These are phyloP conservation scores for Branchinecta lindahli DNA, from an alignment of 1,140 invertebrate genomes.

Conservation along the genomic window DNA sequence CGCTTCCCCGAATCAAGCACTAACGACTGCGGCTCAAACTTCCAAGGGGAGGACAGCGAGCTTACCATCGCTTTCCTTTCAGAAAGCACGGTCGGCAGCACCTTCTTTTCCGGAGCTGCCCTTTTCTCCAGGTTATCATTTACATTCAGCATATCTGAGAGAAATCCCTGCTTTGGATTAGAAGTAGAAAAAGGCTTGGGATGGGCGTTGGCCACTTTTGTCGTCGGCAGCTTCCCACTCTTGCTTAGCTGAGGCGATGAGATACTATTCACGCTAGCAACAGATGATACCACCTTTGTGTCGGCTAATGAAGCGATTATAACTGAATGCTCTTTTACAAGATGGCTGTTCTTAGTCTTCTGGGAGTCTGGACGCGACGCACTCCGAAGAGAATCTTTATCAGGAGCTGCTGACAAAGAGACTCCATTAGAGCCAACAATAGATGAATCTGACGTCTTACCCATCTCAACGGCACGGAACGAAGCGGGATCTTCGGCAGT, in stretches of 20 bases:
- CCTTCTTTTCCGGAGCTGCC: too few species aligned
- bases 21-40: neutral
- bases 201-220: neutral
- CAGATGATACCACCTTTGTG: neutral
- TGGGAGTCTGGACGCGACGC: neutral
- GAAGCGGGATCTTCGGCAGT: too few species aligned
- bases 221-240: neutral
- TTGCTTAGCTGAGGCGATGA: neutral
- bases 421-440: too few species aligned
- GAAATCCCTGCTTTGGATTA: too few species aligned
- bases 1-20: neutral
- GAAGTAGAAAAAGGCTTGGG: too few species aligned
- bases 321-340: neutral
- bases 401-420: neutral
- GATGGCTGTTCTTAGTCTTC: neutral
- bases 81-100: neutral
- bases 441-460: too few species aligned
- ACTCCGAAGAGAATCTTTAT: neutral
- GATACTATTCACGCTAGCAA: neutral
- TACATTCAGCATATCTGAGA: too few species aligned
- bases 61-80: neutral
- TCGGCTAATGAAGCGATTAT: neutral
- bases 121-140: too few species aligned
- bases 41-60: neutral
- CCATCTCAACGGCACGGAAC: too few species aligned